Evolutionary conservation across 2,113 vertebrate genomes (phyloP).

Genomic region (Mastomys natalensis): DNA sequence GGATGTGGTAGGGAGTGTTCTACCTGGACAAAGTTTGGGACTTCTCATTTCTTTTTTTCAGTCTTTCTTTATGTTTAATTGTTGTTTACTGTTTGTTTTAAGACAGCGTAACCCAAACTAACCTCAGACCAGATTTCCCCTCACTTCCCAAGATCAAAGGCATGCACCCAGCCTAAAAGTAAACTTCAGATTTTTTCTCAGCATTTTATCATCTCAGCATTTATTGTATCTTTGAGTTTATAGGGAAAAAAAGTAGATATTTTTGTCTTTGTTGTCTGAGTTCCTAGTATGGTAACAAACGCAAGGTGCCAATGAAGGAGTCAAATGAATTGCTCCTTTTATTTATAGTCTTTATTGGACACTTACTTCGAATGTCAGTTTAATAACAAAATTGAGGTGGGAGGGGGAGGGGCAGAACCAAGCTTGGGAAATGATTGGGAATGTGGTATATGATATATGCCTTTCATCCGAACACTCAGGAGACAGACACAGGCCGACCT

Average conservation of each 20-base stretch:
- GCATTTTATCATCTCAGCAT: not conserved
- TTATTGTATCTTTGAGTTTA: slow-evolving; percentile 1
- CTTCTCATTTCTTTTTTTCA: not conserved
- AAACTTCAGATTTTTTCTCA: not conserved
- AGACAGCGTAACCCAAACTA: not conserved
- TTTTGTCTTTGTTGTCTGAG: slow-evolving; percentile 1
- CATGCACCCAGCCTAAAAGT: not conserved
- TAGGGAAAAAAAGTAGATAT: not conserved
- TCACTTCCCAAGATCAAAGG: not conserved
- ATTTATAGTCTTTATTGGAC: not conserved
- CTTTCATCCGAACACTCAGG: not conserved
- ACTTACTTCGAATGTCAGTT: not conserved
- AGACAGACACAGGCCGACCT: not conserved
- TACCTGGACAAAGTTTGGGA: not conserved
- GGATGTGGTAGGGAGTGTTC: not conserved
- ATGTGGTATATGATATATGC: not conserved
- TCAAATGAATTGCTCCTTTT: not conserved
- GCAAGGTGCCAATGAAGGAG: not conserved
- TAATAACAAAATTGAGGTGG: slow-evolving; percentile 13
- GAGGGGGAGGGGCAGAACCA: not conserved
- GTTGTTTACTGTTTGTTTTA: not conserved
- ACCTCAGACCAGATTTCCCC: not conserved
- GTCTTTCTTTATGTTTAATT: not conserved
- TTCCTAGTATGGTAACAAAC: not conserved
- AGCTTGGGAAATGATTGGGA: not conserved